These are phyloP conservation scores for Halictus ligatus DNA, from an alignment of 2,888 invertebrate species.

Conservation along the genomic window DNA sequence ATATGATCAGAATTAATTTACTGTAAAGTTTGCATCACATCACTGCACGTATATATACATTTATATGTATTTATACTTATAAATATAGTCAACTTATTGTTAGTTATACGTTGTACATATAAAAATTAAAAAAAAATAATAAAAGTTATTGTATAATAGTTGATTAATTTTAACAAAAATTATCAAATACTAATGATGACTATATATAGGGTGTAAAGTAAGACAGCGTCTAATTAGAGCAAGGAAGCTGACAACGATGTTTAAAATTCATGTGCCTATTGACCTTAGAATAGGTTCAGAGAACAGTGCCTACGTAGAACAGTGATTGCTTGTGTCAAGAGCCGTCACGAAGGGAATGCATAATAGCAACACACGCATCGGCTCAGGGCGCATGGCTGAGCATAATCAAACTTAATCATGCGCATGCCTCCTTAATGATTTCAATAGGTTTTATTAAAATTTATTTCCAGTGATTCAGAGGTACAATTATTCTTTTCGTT, in stretches of 20 bases:
- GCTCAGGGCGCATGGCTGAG: slow-evolving; percentile 50
- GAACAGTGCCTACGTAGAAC: slow-evolving; percentile 47
- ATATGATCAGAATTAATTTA: neutral
- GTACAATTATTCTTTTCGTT: neutral
- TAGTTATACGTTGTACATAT: neutral
- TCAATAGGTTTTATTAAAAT: slow-evolving; percentile 31
- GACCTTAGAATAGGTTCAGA: slow-evolving; percentile 67
- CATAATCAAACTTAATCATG: slow-evolving; percentile 57
- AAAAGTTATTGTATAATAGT: neutral
- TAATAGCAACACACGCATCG: slow-evolving; percentile 45
- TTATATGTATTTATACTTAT: no score
- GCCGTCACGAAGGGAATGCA: slow-evolving; percentile 54
- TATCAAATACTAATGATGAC: neutral
- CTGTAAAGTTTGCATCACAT: no score
- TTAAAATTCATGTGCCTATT: slow-evolving; percentile 71
- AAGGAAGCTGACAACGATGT: slow-evolving; percentile 47
- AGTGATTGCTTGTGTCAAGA: slow-evolving; percentile 66
- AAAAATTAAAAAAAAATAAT: neutral
- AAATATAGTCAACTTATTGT: no score
- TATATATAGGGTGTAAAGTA: slow-evolving; percentile 14
- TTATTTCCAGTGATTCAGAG: slow-evolving; percentile 14
- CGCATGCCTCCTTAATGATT: slow-evolving; percentile 40
- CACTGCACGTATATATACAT: no score
- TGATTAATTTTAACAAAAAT: neutral
- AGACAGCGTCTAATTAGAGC: slow-evolving; percentile 63